Evolutionary conservation across 2,888 invertebrate species (phyloP).

Genomic region (Vesta saturnalis): DNA sequence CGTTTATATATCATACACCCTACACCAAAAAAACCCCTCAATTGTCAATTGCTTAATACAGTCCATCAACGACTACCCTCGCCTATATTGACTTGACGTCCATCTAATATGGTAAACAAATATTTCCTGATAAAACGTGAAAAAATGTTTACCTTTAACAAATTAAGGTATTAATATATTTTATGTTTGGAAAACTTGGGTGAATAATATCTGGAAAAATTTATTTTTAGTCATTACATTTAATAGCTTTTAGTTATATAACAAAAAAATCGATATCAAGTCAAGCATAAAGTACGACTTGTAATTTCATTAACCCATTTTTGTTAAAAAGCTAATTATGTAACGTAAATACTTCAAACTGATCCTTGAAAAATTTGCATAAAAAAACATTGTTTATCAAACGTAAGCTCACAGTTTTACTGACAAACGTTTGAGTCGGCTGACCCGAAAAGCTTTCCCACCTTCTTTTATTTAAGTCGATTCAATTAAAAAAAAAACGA

Average conservation of each 20-base stretch:
- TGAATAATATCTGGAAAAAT: neutral
- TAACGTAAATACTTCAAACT: too few relatives aligned
- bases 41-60: conserved; percentile 40
- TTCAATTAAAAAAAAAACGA: too few relatives aligned
- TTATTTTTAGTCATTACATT: neutral
- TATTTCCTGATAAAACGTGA: conserved; percentile 42
- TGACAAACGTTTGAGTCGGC: too few relatives aligned
- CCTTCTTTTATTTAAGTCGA: too few relatives aligned
- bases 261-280: too few relatives aligned
- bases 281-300: too few relatives aligned
- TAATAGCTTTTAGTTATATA: neutral
- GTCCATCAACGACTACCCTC: conserved; percentile 43
- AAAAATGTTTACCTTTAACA: conserved; percentile 20
- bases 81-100: conserved; percentile 31
- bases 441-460: too few relatives aligned
- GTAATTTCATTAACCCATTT: too few relatives aligned
- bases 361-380: too few relatives aligned
- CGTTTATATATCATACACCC: conserved; percentile 48
- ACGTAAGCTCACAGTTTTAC: too few relatives aligned
- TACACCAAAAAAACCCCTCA: conserved; percentile 32
- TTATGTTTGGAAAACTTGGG: neutral
- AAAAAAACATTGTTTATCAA: too few relatives aligned
- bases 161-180: conserved; percentile 7
- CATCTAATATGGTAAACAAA: conserved; percentile 42
- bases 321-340: too few relatives aligned